A percentile compares a stretch with the other conserved stretches of the same genome.
Conservation (phyloP, 2,797 vertebrate genomes). For the Paratrypauchen microcephalus region DNA sequence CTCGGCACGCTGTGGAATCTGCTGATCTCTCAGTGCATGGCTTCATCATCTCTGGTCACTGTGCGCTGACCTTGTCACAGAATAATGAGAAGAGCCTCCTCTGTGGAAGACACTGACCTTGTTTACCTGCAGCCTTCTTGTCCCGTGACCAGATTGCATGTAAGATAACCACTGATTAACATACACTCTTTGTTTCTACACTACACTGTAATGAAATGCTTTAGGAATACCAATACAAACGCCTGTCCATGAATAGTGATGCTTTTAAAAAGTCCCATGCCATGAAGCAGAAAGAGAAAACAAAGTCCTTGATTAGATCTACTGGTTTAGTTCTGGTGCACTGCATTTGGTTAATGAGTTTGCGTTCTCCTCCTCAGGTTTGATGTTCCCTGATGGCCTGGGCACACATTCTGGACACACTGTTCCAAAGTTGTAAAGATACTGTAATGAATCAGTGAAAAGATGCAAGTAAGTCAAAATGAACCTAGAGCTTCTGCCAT, state of each 20-base stretch:
- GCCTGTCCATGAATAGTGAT: conserved; percentile 73
- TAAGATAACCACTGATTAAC: conserved; percentile 65
- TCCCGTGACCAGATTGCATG: conserved; percentile 59
- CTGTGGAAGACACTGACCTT: conserved; percentile 52
- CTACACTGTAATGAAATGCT: conserved; percentile 54
- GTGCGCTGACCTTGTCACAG: conserved; percentile 65
- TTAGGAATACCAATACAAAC: conserved; percentile 62
- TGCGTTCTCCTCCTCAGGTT: conserved; percentile 22
- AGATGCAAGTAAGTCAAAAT: not conserved
- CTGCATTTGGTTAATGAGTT: conserved; percentile 55
- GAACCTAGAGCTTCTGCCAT: not conserved
- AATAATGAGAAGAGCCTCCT: conserved; percentile 45
- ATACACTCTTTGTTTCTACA: conserved; percentile 65
- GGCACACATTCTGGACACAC: conserved; percentile 50
- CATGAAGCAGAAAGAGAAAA: conserved; percentile 41
- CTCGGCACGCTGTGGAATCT: conserved; percentile 20
- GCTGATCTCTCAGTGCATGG: conserved; percentile 24
- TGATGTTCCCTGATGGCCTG: conserved; percentile 18
- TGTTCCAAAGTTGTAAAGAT: conserved; percentile 52
- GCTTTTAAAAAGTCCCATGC: conserved; percentile 37
- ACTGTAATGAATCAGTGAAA: conserved; percentile 26
- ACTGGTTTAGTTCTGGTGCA: conserved; percentile 32
- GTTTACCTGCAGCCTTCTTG: conserved; percentile 52
- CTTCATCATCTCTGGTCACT: conserved; percentile 29
- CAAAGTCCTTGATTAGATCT: conserved; percentile 47